Base-by-base conservation (phyloP, 2,113 vertebrate genomes). In the Hippolais icterina region DNA sequence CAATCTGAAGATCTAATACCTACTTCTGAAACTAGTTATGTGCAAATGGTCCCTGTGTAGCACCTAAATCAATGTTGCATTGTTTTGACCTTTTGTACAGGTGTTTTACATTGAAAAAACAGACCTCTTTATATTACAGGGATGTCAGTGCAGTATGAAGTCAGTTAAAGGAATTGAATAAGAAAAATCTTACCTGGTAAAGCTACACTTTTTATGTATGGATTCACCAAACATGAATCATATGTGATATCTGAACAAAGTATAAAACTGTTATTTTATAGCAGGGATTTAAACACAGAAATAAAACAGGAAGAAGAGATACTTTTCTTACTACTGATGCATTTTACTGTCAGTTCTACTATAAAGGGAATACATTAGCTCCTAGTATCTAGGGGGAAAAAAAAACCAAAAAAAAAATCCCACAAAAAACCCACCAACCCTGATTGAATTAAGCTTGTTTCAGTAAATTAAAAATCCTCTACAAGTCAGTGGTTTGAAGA, bases 391-490 rank as follows among this genome's bases (percentile, higher is more conserved):
- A 37, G 41, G 5, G 31, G n/a, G n/a, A n/a, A 1, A 1, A 21
- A 59, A 71, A 65, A n/a, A 15, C 15, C 42, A 56, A 16, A 17
- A 11, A 31, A 39, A 27, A 19, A 13, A 13, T 3, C 41, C 41
- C 18, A 15, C 24, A 49, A 14, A 49, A 49, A 25, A 24, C 20
- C 18, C 12, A 22, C 16, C 3, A 22, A 35, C 33, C 0, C 24
- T 63, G 44, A 75, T 44, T 69, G 71, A 92, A 90, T 90, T 86
- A 93, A 70, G 44, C 12, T 75, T 84, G 42, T 70, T 90, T 59
- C 35, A 92, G 33, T 68, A 93, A 93, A 92, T 95, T 89, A 93
- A 92, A 97, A 89, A 75, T 89, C 56, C 39, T 77, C 60, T 37
- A 44, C 17, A 49, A 81, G 60, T 59, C 83, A 78, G 39, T 56